Base-by-base conservation (phyloP, 2,797 vertebrate genomes). In the Nyctibius grandis region DNA sequence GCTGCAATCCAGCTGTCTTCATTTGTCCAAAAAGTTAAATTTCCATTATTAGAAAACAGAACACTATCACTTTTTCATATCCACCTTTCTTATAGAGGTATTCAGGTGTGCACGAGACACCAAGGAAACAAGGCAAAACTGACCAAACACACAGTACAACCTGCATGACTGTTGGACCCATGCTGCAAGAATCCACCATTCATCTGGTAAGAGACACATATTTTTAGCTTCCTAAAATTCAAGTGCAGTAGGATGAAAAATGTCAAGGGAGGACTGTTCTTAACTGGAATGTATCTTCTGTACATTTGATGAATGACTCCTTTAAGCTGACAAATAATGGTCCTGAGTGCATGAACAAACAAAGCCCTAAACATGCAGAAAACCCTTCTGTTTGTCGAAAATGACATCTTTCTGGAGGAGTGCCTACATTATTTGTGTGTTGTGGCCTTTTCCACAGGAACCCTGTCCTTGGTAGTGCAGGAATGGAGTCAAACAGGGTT, bases 301-400 rank as follows among this genome's bases (percentile, higher is more conserved):
- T 34, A 25, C 17, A 11, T n/a, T 70, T 88, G 51, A 70, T 40
- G 29, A 77, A 65, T 59, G 23, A n/a, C 8, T 73, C 23, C 50
- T 69, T 54, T 34, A 60, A 57, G 14, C 60, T 45, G 69, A 25
- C 22, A 74, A 68, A 34, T 9, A 64, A 22, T 12, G 13, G 11
- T 51, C 51, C 36, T 69, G 21, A 0, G 0, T 67, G 53, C 12
- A 33, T 22, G 47, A 65, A 57, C 0, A 3, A 56, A 16, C 44
- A 73, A 85, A 89, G 7, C 23, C 17, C 44, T 51, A 48, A 83
- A 51, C 28, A 42, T 9, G 29, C 34, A 87, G 48, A 51, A 72
- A 67, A 51, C 25, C 11, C 18, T 77, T 36, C 15, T 91, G 11
- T 38, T 44, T 60, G 69, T 34, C 3, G 3, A 65, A 77, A 89